Conservation (phyloP, 2,888 invertebrate species). For the Asteroscopus sphinx region DNA sequence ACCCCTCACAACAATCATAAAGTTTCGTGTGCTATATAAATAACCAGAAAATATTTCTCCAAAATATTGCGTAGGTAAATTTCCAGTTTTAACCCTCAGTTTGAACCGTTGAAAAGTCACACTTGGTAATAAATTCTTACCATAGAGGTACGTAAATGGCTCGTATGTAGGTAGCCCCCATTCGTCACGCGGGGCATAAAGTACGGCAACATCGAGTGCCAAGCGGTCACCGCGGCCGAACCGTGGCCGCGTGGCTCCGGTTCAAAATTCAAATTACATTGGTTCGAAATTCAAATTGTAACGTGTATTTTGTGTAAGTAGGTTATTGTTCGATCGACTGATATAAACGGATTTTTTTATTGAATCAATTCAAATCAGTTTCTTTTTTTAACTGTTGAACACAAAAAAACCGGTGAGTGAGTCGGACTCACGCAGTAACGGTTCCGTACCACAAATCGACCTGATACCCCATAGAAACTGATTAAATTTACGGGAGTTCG, state of each 20-base stretch:
- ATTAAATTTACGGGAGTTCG: too few relatives aligned
- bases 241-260: conserved; percentile 39
- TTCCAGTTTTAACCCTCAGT: conserved; percentile 18
- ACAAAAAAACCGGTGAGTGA: too few relatives aligned
- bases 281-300: conserved; percentile 42
- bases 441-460: too few relatives aligned
- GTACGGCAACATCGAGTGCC: conserved; percentile 51
- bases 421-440: too few relatives aligned
- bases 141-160: conserved; percentile 46
- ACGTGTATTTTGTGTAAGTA: conserved; percentile 26
- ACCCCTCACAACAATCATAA: neutral
- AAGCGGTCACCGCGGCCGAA: conserved; percentile 47
- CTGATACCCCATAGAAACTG: too few relatives aligned
- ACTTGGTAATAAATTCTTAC: conserved; percentile 51
- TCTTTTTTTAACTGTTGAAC: too few relatives aligned
- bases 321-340: conserved; percentile 6
- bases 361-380: too few relatives aligned
- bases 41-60: conserved; percentile 21
- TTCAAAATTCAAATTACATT: conserved; percentile 51
- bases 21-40: neutral
- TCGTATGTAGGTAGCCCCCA: conserved; percentile 39
- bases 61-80: conserved; percentile 22
- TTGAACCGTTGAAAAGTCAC: conserved; percentile 32
- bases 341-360: too few relatives aligned
- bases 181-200: conserved; percentile 51